These are phyloP conservation scores for Neotoxoptera formosana DNA, from an alignment of 1,140 invertebrate species.

Conservation along the genomic window DNA sequence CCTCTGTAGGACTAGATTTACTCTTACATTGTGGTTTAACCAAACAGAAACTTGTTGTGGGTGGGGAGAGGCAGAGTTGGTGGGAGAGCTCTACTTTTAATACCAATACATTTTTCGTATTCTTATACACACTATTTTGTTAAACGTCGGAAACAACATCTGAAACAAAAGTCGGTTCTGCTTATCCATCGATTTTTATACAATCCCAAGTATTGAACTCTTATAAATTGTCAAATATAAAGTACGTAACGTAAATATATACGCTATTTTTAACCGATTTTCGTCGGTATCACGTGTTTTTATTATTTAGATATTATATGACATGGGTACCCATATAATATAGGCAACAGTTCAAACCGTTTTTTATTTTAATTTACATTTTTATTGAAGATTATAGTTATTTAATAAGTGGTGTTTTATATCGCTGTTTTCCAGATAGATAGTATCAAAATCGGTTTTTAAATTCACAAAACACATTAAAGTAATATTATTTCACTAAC, in stretches of 20 bases:
- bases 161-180: background rate
- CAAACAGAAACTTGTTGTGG: background rate
- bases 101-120: background rate
- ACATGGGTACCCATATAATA: background rate
- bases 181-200: background rate
- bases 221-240: background rate
- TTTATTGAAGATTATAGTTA: constrained; percentile 19
- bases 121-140: background rate
- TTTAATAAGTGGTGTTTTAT: background rate
- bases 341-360: background rate
- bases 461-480: background rate
- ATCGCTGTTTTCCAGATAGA: background rate
- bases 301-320: background rate
- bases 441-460: background rate
- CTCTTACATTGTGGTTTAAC: background rate
- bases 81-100: background rate
- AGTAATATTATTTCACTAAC: background rate
- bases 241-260: background rate
- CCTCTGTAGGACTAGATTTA: background rate
- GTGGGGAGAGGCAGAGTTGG: no score
- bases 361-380: constrained; percentile 16
- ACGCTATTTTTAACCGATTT: background rate
- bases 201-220: background rate
- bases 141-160: background rate
- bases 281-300: background rate